Percentiles rank a stretch among this genome's conserved stretches.
Conservation (phyloP, 2,888 invertebrate species). For the Smittia aterrima region DNA sequence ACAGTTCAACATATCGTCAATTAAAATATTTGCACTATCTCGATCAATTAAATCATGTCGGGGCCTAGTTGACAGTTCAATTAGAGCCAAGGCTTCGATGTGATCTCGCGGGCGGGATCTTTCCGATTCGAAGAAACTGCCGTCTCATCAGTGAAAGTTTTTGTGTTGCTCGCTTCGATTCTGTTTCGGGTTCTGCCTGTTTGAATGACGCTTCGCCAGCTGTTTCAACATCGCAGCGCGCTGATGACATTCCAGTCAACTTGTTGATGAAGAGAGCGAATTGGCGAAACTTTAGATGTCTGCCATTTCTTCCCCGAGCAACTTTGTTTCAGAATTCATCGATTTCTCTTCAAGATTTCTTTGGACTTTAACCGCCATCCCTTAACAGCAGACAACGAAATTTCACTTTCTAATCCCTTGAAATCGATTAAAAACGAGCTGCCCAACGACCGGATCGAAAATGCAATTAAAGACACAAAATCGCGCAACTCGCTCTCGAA, state of each 20-base stretch:
- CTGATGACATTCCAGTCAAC: background rate
- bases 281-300: too few species aligned
- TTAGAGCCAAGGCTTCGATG: constrained; percentile 16
- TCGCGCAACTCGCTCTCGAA: background rate
- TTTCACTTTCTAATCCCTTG: constrained; percentile 18
- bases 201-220: background rate
- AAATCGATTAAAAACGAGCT: background rate
- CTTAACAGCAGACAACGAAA: background rate
- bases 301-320: background rate
- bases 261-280: background rate
- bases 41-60: constrained; percentile 13
- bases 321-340: background rate
- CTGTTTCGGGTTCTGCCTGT: constrained; percentile 4
- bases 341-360: background rate
- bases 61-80: background rate
- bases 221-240: background rate
- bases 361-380: background rate
- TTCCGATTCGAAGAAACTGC: background rate
- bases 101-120: constrained; percentile 15
- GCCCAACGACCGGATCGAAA: constrained; percentile 23
- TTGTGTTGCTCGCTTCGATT: background rate
- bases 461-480: constrained; percentile 22
- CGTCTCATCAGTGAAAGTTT: background rate
- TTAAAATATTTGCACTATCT: background rate
- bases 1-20: background rate